Conservation (phyloP, 1,140 invertebrate species). For the Drosophila willistoni region DNA sequence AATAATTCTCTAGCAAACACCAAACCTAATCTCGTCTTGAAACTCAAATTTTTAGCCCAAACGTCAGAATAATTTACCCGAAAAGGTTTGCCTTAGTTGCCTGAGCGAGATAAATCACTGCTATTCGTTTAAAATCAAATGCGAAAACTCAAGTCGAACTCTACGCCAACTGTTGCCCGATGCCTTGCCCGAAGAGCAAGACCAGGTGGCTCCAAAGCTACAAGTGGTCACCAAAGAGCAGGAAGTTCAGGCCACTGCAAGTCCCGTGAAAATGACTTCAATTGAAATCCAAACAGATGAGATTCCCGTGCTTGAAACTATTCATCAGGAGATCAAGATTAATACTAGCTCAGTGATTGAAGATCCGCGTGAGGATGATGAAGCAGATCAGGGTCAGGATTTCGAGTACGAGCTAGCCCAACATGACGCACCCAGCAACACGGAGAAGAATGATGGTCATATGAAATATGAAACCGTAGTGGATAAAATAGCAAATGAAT, state of each 20-base stretch:
- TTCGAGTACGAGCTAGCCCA: slow-evolving; percentile 62
- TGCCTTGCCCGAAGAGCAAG: slow-evolving; percentile 57
- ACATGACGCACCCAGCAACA: slow-evolving; percentile 19
- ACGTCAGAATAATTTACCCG: slow-evolving; percentile 64
- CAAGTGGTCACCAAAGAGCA: slow-evolving; percentile 39
- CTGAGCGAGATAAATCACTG: slow-evolving; percentile 78
- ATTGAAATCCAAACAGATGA: slow-evolving; percentile 47
- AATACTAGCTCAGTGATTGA: slow-evolving; percentile 33
- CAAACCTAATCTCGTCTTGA: not conserved
- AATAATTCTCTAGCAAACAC: not conserved
- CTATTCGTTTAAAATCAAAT: slow-evolving; percentile 78
- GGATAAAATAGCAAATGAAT: slow-evolving; percentile 31
- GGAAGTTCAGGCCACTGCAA: slow-evolving; percentile 43
- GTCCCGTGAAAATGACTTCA: slow-evolving; percentile 15
- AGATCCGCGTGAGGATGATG: slow-evolving; percentile 5
- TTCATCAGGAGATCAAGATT: slow-evolving; percentile 24
- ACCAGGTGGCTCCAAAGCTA: slow-evolving; percentile 7
- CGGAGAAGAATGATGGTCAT: slow-evolving; percentile 44
- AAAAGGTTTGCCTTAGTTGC: slow-evolving; percentile 70
- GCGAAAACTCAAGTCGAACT: slow-evolving; percentile 73
- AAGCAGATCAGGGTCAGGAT: slow-evolving; percentile 39
- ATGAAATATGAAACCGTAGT: slow-evolving; percentile 49
- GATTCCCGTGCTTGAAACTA: not conserved
- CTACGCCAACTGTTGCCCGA: slow-evolving; percentile 72
- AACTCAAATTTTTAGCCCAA: slow-evolving; percentile 46